A percentile compares a stretch with the other conserved stretches of the same genome.
phyloP scores from a whole-genome alignment of 2,888 invertebrate genomes.

The Acleris laterana region DNA sequence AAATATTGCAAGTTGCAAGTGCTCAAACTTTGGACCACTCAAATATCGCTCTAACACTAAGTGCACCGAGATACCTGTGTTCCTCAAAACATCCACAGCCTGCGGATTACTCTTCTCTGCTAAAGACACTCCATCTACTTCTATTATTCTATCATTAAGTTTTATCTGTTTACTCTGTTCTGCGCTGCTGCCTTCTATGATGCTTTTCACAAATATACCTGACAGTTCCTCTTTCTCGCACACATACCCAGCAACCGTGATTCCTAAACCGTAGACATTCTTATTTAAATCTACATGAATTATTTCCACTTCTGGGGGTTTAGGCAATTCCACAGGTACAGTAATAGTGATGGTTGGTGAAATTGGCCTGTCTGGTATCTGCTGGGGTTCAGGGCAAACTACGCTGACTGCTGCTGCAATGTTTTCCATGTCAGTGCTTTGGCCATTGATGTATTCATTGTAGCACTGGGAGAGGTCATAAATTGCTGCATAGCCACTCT shows the following conservation, averaged over 20 bases:
- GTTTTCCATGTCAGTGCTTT: slow-evolving; percentile 61
- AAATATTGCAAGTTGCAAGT: slow-evolving; percentile 94
- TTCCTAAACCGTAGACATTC: slow-evolving; percentile 96
- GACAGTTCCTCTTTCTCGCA: slow-evolving; percentile 99
- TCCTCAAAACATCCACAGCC: slow-evolving; percentile 96
- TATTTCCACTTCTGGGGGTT: slow-evolving; percentile 94
- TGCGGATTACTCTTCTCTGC: slow-evolving; percentile 97
- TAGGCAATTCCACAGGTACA: slow-evolving; percentile 82
- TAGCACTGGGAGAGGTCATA: slow-evolving; percentile 77
- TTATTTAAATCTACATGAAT: slow-evolving; percentile 95
- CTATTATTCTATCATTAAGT: slow-evolving; percentile 98
- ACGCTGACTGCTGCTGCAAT: slow-evolving; percentile 75
- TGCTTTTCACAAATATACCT: slow-evolving; percentile 99
- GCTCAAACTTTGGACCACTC: slow-evolving; percentile 96
- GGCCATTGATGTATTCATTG: slow-evolving; percentile 67
- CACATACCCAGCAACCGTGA: slow-evolving; percentile 98
- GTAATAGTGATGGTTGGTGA: slow-evolving; percentile 80
- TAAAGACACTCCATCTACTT: slow-evolving; percentile 95
- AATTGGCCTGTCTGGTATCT: slow-evolving; percentile 69
- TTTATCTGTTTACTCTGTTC: slow-evolving; percentile 95
- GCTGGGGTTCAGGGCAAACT: slow-evolving; percentile 73
- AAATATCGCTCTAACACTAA: slow-evolving; percentile 96
- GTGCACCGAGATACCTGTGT: slow-evolving; percentile 95
- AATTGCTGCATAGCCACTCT: slow-evolving; percentile 88
- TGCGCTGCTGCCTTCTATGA: slow-evolving; percentile 98